phyloP scores from a whole-genome alignment of 2,888 invertebrate genomes.

The Caenorhabditis sp. region DNA sequence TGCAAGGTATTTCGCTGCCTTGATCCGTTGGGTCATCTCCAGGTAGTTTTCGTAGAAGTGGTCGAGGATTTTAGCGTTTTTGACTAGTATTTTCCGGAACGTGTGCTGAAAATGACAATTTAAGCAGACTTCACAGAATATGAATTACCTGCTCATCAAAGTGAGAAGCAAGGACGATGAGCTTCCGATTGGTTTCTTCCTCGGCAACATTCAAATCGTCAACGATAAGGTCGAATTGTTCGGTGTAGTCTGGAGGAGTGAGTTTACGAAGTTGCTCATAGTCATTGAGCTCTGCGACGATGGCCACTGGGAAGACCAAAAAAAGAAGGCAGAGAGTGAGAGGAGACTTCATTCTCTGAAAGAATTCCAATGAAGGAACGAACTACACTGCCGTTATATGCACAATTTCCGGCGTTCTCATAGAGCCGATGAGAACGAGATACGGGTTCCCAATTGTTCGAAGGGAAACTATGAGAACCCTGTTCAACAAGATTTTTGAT shows the following conservation, averaged over 20 bases:
- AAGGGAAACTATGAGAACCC: not conserved
- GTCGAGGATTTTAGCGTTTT: not conserved
- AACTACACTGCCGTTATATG: slow-evolving; percentile 9
- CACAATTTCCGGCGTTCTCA: not conserved
- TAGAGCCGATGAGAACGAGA: slow-evolving; percentile 1
- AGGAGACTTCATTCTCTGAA: not conserved
- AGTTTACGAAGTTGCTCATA: slow-evolving; percentile 44
- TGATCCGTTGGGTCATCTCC: slow-evolving; percentile 19
- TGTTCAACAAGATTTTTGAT: not conserved
- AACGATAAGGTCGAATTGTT: slow-evolving; percentile 42
- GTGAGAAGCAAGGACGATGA: slow-evolving; percentile 32
- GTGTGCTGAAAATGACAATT: slow-evolving; percentile 5
- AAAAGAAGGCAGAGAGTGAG: slow-evolving; percentile 1
- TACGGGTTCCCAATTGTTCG: not conserved
- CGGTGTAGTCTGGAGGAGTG: slow-evolving; percentile 23
- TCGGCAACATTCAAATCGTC: slow-evolving; percentile 27
- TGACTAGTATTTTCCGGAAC: slow-evolving; percentile 23
- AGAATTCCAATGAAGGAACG: not conserved
- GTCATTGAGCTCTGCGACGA: slow-evolving; percentile 25
- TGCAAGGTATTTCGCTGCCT: slow-evolving; percentile 27
- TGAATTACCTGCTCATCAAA: slow-evolving; percentile 26
- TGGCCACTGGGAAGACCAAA: slow-evolving; percentile 7
- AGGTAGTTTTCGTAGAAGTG: slow-evolving; percentile 16
- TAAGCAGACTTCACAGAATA: not conserved
- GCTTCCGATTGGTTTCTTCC: slow-evolving; percentile 43